Base-by-base conservation (phyloP, 2,797 vertebrate species). In the Lithobates pipiens region DNA sequence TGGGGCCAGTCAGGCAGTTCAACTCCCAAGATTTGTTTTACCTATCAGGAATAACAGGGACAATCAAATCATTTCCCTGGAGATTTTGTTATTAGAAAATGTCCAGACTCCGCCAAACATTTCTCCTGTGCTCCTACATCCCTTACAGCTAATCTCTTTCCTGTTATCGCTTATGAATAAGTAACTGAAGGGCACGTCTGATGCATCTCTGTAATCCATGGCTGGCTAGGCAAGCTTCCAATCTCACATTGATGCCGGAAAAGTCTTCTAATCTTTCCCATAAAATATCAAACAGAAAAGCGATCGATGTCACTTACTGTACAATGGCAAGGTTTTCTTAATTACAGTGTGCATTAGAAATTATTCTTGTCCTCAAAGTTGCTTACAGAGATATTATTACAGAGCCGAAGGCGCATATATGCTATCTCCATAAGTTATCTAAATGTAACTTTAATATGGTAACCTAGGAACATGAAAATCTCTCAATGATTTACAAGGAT, bases 251-350 rank as follows among this genome's bases (percentile, higher is more conserved):
- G 61, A 74, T 80, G 34, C 84, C 84, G 71, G 84, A 85, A 85
- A 85, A 80, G 70, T 79, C 57, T 57, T 75, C 68, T 67, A 39
- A 85, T 75, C 57, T 85, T 85, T 80, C 77, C 77, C 77, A 85
- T 80, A 85, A 85, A 78, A 79, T 80, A 79, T 54, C 68, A 73
- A 61, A 72, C 61, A 68, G 54, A 80, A 80, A 75, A 23, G 13
- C 15, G 67, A 80, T 85, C 84, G 57, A 85, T 85, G 80, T 79
- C 84, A 85, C 77, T 85, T 80, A 85, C 78, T 80, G 68, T 32
- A 80, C 71, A 57, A 27, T 57, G 84, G 21, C 84, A 80, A 69
- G 68, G 29, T 39, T 80, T 75, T 79, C 76, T 67, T 85, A 80
- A 75, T 85, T 80, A 75, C 63, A 80, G 18, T 54, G 61, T 50